A percentile compares a stretch with the other conserved stretches of the same genome.
These are phyloP conservation scores for Cyprinodon tularosa DNA, from an alignment of 2,113 vertebrate genomes.

Conservation along the genomic window DNA sequence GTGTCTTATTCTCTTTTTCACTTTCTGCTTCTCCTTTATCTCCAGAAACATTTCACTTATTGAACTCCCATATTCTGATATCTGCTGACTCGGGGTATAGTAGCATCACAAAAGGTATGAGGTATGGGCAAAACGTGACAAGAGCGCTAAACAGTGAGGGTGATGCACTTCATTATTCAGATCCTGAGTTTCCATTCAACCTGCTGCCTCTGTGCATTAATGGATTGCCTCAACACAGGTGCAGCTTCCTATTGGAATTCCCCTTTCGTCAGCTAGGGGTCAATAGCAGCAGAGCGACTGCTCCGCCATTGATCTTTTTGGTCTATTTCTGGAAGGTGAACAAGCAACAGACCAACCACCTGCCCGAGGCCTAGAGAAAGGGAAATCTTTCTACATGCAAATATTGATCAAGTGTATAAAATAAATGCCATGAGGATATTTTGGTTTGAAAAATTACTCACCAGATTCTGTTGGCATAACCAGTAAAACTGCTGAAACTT, in stretches of 20 bases:
- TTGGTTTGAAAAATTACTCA: slow-evolving; percentile 75
- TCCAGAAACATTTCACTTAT: slow-evolving; percentile 30
- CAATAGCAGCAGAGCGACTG: slow-evolving; percentile 50
- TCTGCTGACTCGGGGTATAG: slow-evolving; percentile 39
- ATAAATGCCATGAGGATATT: slow-evolving; percentile 17
- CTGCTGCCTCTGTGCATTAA: slow-evolving; percentile 58
- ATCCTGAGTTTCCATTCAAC: slow-evolving; percentile 42
- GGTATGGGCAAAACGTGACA: slow-evolving; percentile 36
- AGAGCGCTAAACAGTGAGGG: slow-evolving; percentile 54
- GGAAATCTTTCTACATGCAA: slow-evolving; percentile 15
- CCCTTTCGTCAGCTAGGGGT: slow-evolving; percentile 62
- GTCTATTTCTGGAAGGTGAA: slow-evolving; percentile 60
- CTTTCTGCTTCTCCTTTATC: slow-evolving; percentile 22
- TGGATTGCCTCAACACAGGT: slow-evolving; percentile 40
- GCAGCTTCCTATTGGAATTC: slow-evolving; percentile 73
- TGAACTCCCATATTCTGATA: slow-evolving; percentile 15
- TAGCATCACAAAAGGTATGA: slow-evolving; percentile 38
- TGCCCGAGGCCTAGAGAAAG: slow-evolving; percentile 21
- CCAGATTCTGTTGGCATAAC: slow-evolving; percentile 99
- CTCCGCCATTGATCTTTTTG: slow-evolving; percentile 54
- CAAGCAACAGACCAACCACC: slow-evolving; percentile 36
- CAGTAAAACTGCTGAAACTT: slow-evolving; percentile 99
- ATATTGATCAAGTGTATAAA: not conserved
- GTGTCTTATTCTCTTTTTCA: slow-evolving; percentile 18
- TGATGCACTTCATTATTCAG: slow-evolving; percentile 64